Conservation (phyloP, 2,797 vertebrate genomes). For the Artibeus lituratus region DNA sequence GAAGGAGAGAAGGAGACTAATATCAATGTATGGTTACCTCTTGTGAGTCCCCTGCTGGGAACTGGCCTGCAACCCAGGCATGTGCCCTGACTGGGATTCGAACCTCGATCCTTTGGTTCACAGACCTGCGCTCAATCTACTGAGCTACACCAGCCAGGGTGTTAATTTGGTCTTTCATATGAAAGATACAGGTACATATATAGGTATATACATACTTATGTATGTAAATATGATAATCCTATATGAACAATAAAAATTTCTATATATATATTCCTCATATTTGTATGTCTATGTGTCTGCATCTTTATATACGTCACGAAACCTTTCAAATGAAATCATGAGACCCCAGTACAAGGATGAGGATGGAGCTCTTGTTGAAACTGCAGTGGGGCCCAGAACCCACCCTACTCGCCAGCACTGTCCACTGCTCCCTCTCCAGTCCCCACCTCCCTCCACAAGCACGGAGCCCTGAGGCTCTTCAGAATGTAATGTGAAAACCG, state of each 20-base stretch:
- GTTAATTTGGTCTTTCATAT: too few relatives aligned
- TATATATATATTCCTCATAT: not conserved
- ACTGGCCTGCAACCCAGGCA: too few relatives aligned
- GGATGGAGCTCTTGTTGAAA: not conserved
- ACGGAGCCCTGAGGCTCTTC: not conserved
- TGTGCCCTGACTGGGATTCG: too few relatives aligned
- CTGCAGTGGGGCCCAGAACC: not conserved
- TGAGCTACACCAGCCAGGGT: too few relatives aligned
- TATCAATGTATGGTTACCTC: too few relatives aligned
- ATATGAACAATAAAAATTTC: not conserved
- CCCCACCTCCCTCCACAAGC: not conserved
- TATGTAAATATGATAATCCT: not conserved
- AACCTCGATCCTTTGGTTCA: too few relatives aligned
- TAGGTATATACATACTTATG: not conserved
- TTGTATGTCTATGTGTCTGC: not conserved
- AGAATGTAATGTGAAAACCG: not conserved
- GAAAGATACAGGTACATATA: not conserved
- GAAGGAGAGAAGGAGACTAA: too few relatives aligned
- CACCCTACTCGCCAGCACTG: not conserved
- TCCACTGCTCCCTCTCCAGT: not conserved
- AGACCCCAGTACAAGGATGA: not conserved
- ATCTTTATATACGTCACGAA: not conserved
- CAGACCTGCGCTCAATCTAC: too few relatives aligned
- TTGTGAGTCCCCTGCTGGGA: too few relatives aligned
- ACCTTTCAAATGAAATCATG: not conserved